phyloP scores from a whole-genome alignment of 2,888 invertebrate species.

The Strigamia crassipes region DNA sequence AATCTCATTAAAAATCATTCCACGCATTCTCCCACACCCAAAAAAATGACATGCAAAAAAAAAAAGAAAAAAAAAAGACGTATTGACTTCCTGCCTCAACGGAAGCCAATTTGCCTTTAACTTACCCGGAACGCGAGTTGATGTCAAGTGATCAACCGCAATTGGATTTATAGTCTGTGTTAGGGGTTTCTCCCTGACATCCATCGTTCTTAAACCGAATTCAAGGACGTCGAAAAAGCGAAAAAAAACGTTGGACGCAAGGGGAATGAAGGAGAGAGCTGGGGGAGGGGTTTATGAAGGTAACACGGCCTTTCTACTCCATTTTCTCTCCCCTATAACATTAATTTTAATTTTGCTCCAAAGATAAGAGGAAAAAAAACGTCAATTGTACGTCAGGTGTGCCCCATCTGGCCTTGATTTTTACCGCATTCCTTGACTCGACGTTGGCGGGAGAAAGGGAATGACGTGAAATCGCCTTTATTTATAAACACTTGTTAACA shows the following conservation, averaged over 20 bases:
- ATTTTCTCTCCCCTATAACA: constrained; percentile 14
- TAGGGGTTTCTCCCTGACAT: constrained; percentile 27
- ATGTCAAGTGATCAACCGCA: constrained; percentile 26
- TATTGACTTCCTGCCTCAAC: not conserved
- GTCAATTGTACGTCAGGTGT: constrained; percentile 11
- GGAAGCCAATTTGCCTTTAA: not conserved
- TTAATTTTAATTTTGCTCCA: constrained; percentile 12
- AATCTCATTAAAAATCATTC: not conserved
- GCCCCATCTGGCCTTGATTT: constrained; percentile 10
- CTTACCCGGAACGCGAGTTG: constrained; percentile 13
- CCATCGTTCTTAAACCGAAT: constrained; percentile 20
- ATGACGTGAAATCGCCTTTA: constrained; percentile 19
- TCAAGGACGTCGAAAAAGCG: not conserved
- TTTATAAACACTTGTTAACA: not conserved
- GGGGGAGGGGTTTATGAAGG: not conserved
- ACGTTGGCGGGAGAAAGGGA: constrained; percentile 22
- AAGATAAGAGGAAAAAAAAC: not conserved
- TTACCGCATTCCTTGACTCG: constrained; percentile 8
- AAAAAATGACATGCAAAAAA: constrained; percentile 16
- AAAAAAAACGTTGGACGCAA: not conserved
- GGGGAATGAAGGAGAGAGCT: not conserved
- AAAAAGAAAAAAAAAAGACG: too few relatives aligned
- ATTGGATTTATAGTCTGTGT: constrained; percentile 11
- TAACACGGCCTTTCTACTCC: constrained; percentile 11
- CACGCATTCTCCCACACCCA: not conserved